Evolutionary conservation across 2,113 vertebrate genomes (phyloP).

Genomic region (Phrynosoma platyrhinos): DNA sequence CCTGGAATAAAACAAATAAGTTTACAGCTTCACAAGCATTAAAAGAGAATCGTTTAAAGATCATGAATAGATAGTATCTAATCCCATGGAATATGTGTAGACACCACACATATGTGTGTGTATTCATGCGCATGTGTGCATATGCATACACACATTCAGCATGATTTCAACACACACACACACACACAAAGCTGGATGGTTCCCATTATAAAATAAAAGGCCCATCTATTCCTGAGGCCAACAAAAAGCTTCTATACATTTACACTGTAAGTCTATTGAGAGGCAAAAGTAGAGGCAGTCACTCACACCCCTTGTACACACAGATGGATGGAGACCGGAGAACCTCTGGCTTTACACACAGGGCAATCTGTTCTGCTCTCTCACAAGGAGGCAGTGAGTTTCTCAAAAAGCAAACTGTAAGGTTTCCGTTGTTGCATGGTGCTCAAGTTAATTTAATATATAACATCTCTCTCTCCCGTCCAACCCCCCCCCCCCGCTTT

Average conservation of each 20-base stretch:
- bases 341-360: slow-evolving; percentile 61
- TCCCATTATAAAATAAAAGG: slow-evolving; percentile 61
- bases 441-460: slow-evolving; percentile 71
- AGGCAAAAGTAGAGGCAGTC: slow-evolving; percentile 58
- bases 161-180: background rate
- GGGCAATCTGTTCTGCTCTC: slow-evolving; percentile 67
- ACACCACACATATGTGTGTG: background rate
- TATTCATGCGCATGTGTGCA: background rate
- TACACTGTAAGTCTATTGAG: slow-evolving; percentile 83
- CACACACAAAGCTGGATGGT: slow-evolving; percentile 30
- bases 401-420: slow-evolving; percentile 82
- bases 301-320: slow-evolving; percentile 74
- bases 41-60: no score
- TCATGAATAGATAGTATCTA: no score
- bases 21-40: no score
- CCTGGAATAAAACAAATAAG: no score
- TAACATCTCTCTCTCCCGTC: slow-evolving; percentile 66
- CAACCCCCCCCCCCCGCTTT: background rate
- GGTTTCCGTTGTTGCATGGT: slow-evolving; percentile 80
- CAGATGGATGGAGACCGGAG: slow-evolving; percentile 67
- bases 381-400: slow-evolving; percentile 83
- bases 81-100: background rate
- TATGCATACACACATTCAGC: background rate
- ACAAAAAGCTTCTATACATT: slow-evolving; percentile 81
- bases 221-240: slow-evolving; percentile 77